Base-by-base conservation (phyloP, 2,113 vertebrate species). In the Muntiacus reevesi region DNA sequence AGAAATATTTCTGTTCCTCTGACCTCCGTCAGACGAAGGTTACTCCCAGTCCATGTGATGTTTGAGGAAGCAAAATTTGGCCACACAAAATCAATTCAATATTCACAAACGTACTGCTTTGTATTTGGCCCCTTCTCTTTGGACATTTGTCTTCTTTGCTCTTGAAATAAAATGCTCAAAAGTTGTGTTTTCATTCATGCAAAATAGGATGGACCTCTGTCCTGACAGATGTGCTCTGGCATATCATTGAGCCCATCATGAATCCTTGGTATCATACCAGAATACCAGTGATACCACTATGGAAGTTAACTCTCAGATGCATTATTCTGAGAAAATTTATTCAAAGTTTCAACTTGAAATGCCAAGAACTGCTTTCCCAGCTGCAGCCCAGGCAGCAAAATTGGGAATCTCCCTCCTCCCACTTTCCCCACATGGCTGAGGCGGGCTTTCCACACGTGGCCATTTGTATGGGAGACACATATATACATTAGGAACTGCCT, bases 381-480 rank as follows among this genome's bases (percentile, higher is more conserved):
- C 94, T 94, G 95, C 85, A 95, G 86, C 30, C 81, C 45, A 62
- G 76, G 91, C 78, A 94, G 52, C 52, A 64, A 74, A 47, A 90
- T 5, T 54, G 79, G 96, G 92, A 93, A 82, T 57, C 47, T 74
- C 90, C 89, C 82, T 89, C 91, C 64, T 85, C 79, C 74, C 28
- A 5, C n/a, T 91, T 64, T 43, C 78, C 86, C 87, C 30, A 67
- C 54, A 27, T 28, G 94, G 71, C 79, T 74, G 86, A 81, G 76
- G 67, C 91, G 12, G 76, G 78, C 86, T 94, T 95, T 94, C 95
- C 83, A 93, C 79, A 90, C 36, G 2, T 62, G 89, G 94, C 76
- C 85, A 87, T 98, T 76, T 97, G 96, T 92, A 96, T 92, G 93
- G 96, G 74, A 97, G 96, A 84, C 89, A 97, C 91, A 89, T 36